phyloP scores from a whole-genome alignment of 1,140 invertebrate species.

The Littorina saxatilis region DNA sequence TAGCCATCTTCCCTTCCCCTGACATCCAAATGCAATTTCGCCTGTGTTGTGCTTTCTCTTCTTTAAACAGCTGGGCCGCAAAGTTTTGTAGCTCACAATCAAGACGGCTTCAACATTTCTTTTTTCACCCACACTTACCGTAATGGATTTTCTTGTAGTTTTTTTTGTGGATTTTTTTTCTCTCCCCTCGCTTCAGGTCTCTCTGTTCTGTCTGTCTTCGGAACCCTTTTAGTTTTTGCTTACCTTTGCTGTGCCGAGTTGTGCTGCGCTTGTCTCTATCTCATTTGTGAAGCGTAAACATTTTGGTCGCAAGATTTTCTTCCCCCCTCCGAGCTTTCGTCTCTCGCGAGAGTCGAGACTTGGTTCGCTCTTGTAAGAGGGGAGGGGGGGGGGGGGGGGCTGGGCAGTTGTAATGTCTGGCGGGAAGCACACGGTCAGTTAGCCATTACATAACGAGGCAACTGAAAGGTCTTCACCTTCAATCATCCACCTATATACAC shows the following conservation, averaged over 20 bases:
- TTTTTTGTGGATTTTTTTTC: neutral
- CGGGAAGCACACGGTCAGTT: too few species aligned
- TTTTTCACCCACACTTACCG: neutral
- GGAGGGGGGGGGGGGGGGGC: too few species aligned
- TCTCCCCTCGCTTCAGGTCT: neutral
- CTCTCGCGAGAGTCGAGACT: too few species aligned
- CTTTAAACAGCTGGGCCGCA: neutral
- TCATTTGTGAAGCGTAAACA: constrained; percentile 26
- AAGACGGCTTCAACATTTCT: neutral
- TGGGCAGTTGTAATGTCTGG: too few species aligned
- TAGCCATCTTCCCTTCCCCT: neutral
- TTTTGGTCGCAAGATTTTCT: neutral
- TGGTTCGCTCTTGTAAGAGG: too few species aligned
- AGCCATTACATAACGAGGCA: too few species aligned
- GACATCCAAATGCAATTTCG: too few species aligned
- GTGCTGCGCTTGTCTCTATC: neutral
- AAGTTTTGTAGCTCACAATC: neutral
- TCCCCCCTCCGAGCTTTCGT: neutral
- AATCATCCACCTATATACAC: too few species aligned
- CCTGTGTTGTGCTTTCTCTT: neutral
- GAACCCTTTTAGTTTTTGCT: neutral
- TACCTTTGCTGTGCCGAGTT: neutral
- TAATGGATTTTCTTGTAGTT: neutral
- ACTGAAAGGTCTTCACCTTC: too few species aligned
- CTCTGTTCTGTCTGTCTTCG: neutral